Evolutionary conservation across 2,888 invertebrate species (phyloP), one percentile per base, ranked within the genome.

Genomic region (Cryptophagus acutangulus): DNA sequence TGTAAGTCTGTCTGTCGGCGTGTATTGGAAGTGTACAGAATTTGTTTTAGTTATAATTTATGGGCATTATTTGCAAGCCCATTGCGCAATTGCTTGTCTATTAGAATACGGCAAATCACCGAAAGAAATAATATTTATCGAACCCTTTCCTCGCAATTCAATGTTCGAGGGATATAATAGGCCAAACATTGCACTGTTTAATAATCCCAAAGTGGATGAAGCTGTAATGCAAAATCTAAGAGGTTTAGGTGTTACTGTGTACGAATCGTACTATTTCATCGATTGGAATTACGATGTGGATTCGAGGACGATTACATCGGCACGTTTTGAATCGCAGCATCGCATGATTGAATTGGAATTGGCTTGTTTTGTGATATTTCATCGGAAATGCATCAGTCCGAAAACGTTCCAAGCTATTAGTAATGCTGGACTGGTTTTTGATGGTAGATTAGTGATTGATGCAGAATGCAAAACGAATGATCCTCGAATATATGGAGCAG

Each of bases 11-110:
- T n/a, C n/a, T n/a, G n/a, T n/a, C n/a, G n/a, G n/a, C n/a, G n/a
- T n/a, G n/a, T n/a, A n/a, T n/a, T n/a, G n/a, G n/a, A n/a, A n/a
- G n/a, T n/a, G n/a, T n/a, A n/a, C n/a, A n/a, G n/a, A n/a, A n/a
- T n/a, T n/a, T n/a, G n/a, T 26, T 26, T 26, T 36, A 50, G 54
- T 50, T 3, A 62, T 87, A 2, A 76, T 88, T 1, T 86, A 87
- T 57, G 87, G 88, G 0, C 70, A 74, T 12, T 74, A 74, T 18
- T 63, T 86, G 33, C 75, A 83, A 51, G 76, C 81, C 0, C 82
- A 79, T 55, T 77, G 79, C 49, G 81, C 84, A 52, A 54, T 87
- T 5, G 73, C 77, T 12, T 76, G 79, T 0, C 66, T 88, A 18
- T 52, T 84, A 8, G 74, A 77, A 18, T 67, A 74, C 45, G 80